Evolutionary conservation across 2,888 invertebrate genomes (phyloP), one percentile per base, ranked within the genome.

Genomic region (Sussaba pulchella): DNA sequence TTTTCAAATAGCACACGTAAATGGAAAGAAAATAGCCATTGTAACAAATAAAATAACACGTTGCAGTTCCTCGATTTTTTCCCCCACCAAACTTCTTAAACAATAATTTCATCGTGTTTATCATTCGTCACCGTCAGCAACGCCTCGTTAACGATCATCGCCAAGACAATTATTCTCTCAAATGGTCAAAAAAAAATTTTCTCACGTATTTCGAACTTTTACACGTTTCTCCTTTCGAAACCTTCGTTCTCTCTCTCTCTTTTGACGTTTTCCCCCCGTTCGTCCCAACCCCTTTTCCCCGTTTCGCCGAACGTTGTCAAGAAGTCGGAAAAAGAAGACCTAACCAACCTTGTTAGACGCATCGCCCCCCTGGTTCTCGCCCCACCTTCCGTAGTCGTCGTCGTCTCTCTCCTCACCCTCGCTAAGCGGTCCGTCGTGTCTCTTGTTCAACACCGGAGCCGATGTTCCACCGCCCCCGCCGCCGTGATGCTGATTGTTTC

Each of bases 351-450:
- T 90, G 81, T 85, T 88, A 75, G 90, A 77, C 63, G 88, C 82
- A 70, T 87, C 89, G 77, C 85, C 88, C 76, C 86, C 85, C 79
- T 88, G 89, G 75, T 85, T 86, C 78, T 87, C 88, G 76, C 87
- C 90, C 91, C 91, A 91, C 73, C 90, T 88, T 83, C 90, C 91
- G 86, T 92, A 92, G 86, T 92, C 92, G 73, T 91, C 91, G 41
- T 94, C 94, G 85, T 94, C 94, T 50, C 94, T 91, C 83, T 94
- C 94, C 84, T 94, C 94, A 9, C 94, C 94, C 87, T 94, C 94
- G 83, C 94, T 94, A 72, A 94, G 88, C 2, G 94, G 94, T 14
- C 94, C 94, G 75, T 94, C 94, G 79, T 94, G 93, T 69, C 93
- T 92, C 77, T 94, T 93, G 75, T 85, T 86, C 0, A 89, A 87